phyloP scores from a whole-genome alignment of 2,888 invertebrate species.

The Cabera pusaria region DNA sequence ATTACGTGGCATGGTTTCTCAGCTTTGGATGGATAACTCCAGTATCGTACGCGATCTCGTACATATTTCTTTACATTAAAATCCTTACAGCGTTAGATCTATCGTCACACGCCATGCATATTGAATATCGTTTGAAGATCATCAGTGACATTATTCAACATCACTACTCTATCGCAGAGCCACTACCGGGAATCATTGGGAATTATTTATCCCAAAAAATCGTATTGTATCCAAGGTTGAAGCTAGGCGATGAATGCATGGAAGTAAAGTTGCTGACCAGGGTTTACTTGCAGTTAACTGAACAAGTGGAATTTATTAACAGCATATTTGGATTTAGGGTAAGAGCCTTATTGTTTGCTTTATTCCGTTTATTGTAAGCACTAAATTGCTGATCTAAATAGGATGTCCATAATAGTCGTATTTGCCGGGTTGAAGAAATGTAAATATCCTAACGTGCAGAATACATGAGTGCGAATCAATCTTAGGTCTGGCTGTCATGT shows the following conservation, averaged over 20 bases:
- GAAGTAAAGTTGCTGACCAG: conserved; percentile 48
- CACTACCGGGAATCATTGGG: conserved; percentile 26
- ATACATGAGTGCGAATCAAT: no score
- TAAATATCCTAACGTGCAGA: no score
- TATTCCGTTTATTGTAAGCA: no score
- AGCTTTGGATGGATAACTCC: conserved; percentile 46
- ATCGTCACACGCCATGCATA: conserved; percentile 54
- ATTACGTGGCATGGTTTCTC: conserved; percentile 52
- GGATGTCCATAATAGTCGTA: no score
- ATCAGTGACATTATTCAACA: conserved; percentile 47
- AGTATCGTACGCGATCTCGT: conserved; percentile 42
- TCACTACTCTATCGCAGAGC: conserved; percentile 36
- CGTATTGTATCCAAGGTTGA: conserved; percentile 43
- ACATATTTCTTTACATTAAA: conserved; percentile 60
- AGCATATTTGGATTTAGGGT: conserved; percentile 65
- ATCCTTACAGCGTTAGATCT: conserved; percentile 59
- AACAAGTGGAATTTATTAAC: conserved; percentile 62
- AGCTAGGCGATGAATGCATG: conserved; percentile 22
- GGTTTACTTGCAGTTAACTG: conserved; percentile 59
- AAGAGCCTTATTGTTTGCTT: no score
- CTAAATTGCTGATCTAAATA: no score
- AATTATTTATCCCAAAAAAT: conserved; percentile 43
- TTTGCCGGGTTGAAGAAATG: no score
- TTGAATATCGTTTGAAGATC: conserved; percentile 50
- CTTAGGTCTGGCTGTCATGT: no score